Evolutionary conservation across 1,140 invertebrate genomes (phyloP).

Genomic region (Drosophila quadrilineata): DNA sequence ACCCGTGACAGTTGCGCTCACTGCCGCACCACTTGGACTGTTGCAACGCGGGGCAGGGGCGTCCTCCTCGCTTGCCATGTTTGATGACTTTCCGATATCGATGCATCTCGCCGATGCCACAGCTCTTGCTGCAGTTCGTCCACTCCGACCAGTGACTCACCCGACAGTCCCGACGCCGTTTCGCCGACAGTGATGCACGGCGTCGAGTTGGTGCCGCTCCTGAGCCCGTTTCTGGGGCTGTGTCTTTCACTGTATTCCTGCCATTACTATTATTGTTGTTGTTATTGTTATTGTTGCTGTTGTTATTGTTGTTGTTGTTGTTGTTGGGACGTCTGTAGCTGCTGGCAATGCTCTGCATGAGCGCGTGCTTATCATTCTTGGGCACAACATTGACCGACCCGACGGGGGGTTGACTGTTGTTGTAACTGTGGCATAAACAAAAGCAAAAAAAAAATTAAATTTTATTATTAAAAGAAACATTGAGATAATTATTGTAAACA

Average conservation of each 20-base stretch:
- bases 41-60: slow-evolving; percentile 89
- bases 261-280: slow-evolving; percentile 27
- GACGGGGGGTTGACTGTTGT: slow-evolving; percentile 52
- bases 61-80: slow-evolving; percentile 88
- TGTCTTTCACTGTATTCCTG: slow-evolving; percentile 13
- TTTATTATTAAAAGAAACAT: slow-evolving; percentile 7
- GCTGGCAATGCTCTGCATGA: slow-evolving; percentile 87
- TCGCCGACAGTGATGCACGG: slow-evolving; percentile 80
- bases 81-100: slow-evolving; percentile 88
- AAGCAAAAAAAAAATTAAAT: not conserved
- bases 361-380: slow-evolving; percentile 87
- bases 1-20: slow-evolving; percentile 85
- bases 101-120: slow-evolving; percentile 93
- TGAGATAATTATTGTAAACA: not conserved
- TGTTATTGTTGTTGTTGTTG: not conserved
- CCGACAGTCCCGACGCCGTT: slow-evolving; percentile 85
- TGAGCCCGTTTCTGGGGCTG: not conserved
- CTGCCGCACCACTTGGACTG: slow-evolving; percentile 94
- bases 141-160: slow-evolving; percentile 94
- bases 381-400: slow-evolving; percentile 82
- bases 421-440: slow-evolving; percentile 54
- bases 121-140: slow-evolving; percentile 91
- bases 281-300: slow-evolving; percentile 1
- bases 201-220: slow-evolving; percentile 40
- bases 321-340: slow-evolving; percentile 56